These are phyloP conservation scores for Drosophila tristis DNA, from an alignment of 1,140 invertebrate genomes.

Conservation along the genomic window DNA sequence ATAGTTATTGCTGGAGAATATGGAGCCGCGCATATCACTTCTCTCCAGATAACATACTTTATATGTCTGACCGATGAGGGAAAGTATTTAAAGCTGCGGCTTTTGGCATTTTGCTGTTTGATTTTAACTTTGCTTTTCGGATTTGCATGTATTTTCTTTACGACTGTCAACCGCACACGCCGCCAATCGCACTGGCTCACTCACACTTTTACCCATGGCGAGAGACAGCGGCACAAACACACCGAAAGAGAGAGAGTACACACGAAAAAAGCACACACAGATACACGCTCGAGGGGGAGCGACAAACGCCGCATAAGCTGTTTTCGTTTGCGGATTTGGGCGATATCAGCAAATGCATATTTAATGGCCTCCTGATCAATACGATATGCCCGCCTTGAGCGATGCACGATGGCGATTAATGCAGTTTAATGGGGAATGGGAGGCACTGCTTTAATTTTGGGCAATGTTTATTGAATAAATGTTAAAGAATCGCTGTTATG, in stretches of 20 bases:
- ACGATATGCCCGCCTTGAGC: slow-evolving; percentile 36
- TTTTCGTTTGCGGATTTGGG: slow-evolving; percentile 74
- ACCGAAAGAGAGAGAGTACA: neutral
- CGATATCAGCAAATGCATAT: slow-evolving; percentile 81
- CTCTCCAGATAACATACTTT: too few species aligned
- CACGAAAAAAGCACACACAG: neutral
- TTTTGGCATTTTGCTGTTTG: too few species aligned
- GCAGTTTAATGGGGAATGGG: slow-evolving; percentile 5
- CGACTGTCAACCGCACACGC: slow-evolving; percentile 36
- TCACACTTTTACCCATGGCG: neutral
- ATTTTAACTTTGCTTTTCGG: slow-evolving; percentile 14
- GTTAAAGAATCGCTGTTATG: too few species aligned
- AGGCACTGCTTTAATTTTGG: too few species aligned
- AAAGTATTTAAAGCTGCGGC: too few species aligned
- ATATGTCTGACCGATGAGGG: too few species aligned
- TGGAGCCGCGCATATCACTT: too few species aligned
- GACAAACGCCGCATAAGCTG: slow-evolving; percentile 72
- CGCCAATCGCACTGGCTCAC: too few species aligned
- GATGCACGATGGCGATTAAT: slow-evolving; percentile 44
- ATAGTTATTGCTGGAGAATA: too few species aligned
- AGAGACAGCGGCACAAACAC: slow-evolving; percentile 6
- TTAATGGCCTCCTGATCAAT: slow-evolving; percentile 77
- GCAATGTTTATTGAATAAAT: too few species aligned
- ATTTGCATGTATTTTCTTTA: slow-evolving; percentile 66
- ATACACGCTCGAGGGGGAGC: neutral